Evolutionary conservation across 2,888 invertebrate species (phyloP).

Genomic region (Nomada ruficornis): DNA sequence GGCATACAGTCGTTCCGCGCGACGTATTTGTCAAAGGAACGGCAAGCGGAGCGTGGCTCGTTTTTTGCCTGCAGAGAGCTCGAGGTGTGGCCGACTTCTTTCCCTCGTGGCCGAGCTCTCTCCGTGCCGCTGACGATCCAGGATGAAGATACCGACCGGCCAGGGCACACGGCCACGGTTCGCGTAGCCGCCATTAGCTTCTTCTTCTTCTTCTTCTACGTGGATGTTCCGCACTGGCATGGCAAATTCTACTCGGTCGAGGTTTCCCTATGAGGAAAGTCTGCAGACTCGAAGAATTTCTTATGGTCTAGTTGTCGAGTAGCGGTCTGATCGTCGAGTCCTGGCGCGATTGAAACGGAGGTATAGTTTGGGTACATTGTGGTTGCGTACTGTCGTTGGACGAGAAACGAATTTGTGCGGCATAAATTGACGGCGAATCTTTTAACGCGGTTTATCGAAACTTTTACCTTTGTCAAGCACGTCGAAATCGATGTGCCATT

Average conservation of each 20-base stretch:
- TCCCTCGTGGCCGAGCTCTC: conserved; percentile 24
- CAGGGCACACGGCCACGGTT: conserved; percentile 39
- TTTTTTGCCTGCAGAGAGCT: conserved; percentile 49
- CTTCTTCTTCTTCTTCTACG: conserved; percentile 5
- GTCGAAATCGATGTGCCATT: neutral
- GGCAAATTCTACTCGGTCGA: neutral
- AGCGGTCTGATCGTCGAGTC: too few species aligned
- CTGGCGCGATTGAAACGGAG: too few species aligned
- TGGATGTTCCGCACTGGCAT: neutral
- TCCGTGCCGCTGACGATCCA: conserved; percentile 46
- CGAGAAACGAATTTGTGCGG: too few species aligned
- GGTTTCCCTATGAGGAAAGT: too few species aligned
- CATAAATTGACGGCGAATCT: too few species aligned
- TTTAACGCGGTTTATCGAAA: too few species aligned
- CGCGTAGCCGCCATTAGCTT: conserved; percentile 40
- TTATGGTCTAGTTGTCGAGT: neutral
- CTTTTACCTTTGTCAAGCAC: too few species aligned
- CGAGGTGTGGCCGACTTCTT: conserved; percentile 62
- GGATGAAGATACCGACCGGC: conserved; percentile 51
- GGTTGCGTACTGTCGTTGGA: too few species aligned
- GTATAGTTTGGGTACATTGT: too few species aligned
- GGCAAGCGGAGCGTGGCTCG: conserved; percentile 28
- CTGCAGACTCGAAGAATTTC: neutral
- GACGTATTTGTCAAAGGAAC: conserved; percentile 53
- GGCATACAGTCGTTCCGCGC: conserved; percentile 38